These are phyloP conservation scores for Erythrolamprus reginae DNA, from an alignment of 2,113 vertebrate species.

Conservation along the genomic window DNA sequence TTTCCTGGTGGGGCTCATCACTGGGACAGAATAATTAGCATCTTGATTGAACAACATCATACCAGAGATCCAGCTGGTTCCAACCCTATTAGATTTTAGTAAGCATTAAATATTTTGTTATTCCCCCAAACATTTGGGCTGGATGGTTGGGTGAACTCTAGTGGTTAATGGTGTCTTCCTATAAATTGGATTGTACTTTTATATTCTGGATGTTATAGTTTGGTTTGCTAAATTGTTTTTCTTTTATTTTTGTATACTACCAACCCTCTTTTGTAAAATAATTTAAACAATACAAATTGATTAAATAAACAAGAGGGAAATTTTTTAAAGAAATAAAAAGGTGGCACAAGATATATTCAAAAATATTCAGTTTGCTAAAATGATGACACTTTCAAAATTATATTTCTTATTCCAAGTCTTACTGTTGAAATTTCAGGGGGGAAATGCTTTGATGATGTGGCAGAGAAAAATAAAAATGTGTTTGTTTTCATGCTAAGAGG, in stretches of 20 bases:
- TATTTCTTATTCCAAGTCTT: neutral
- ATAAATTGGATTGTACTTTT: neutral
- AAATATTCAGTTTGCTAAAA: neutral
- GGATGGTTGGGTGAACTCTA: neutral
- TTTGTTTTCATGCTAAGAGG: neutral
- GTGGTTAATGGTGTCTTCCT: neutral
- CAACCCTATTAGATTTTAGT: neutral
- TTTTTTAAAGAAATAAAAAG: neutral
- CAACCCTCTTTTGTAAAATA: neutral
- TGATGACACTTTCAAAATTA: neutral
- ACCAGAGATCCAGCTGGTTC: neutral
- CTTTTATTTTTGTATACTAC: neutral
- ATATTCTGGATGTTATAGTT: neutral
- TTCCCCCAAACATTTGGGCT: neutral
- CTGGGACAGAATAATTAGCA: no score
- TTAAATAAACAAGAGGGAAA: neutral
- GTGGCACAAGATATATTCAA: neutral
- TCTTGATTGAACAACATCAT: neutral
- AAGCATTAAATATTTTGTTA: neutral
- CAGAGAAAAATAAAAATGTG: neutral
- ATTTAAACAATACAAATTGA: neutral
- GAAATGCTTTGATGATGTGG: neutral
- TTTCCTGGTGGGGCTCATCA: no score
- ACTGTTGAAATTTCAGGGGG: neutral
- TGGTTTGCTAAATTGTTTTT: neutral